Conservation (phyloP, 2,113 vertebrate species). For the Tympanuchus pallidicinctus region DNA sequence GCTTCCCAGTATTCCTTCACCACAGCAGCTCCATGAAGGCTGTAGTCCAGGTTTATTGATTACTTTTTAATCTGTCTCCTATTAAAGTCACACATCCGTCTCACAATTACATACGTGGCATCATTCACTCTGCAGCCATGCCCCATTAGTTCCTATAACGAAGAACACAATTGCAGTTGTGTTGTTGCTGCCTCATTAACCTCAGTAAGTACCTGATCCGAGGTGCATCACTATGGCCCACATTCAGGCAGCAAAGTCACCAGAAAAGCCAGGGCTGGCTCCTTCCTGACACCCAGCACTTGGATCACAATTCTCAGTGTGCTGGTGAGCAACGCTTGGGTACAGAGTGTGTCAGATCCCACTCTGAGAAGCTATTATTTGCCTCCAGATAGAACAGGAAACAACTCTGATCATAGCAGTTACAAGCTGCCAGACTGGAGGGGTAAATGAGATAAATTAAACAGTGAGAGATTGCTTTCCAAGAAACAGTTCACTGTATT, state of each 20-base stretch:
- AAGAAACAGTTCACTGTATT: conserved; percentile 66
- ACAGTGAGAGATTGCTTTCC: conserved; percentile 51
- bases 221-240: neutral
- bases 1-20: neutral
- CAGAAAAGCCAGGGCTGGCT: conserved; percentile 20
- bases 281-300: conserved; percentile 13
- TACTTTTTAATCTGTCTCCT: conserved; percentile 40
- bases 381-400: conserved; percentile 70
- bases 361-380: conserved; percentile 72
- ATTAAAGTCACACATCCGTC: conserved; percentile 35
- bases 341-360: conserved; percentile 49
- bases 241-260: neutral
- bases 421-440: conserved; percentile 71
- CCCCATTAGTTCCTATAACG: conserved; percentile 47
- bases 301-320: conserved; percentile 21
- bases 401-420: conserved; percentile 73
- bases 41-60: conserved; percentile 33
- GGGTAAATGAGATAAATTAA: conserved; percentile 76
- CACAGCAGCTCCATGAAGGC: neutral
- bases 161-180: conserved; percentile 23
- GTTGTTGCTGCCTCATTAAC: conserved; percentile 58
- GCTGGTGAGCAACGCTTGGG: conserved; percentile 39
- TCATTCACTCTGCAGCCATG: conserved; percentile 17
- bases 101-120: conserved; percentile 8
- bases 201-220: conserved; percentile 22